A percentile compares a stretch with the other conserved stretches of the same genome.
Evolutionary conservation across 2,113 vertebrate genomes (phyloP).

Genomic region (Brevimyrus niger): DNA sequence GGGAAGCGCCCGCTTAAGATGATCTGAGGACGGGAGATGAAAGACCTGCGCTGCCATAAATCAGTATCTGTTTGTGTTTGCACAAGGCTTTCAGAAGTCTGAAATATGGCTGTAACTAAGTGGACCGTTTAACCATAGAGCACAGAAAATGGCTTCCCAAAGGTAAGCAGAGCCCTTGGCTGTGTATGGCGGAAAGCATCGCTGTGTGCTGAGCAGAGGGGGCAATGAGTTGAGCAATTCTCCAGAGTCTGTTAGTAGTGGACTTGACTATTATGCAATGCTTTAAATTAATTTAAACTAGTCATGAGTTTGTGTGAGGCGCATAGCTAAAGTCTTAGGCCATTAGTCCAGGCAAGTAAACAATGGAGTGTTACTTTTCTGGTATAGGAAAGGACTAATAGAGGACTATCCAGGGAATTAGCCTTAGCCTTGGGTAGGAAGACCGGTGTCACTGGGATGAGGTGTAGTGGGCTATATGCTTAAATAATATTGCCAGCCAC

Average conservation of each 20-base stretch:
- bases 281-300: background rate
- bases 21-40: background rate
- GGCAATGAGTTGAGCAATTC: background rate
- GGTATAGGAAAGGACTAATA: background rate
- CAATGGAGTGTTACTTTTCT: background rate
- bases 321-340: background rate
- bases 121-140: background rate
- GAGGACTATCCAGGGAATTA: background rate
- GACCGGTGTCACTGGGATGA: background rate
- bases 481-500: background rate
- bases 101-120: background rate
- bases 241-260: background rate
- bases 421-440: background rate
- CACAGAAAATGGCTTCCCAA: background rate
- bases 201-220: background rate
- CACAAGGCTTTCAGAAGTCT: background rate
- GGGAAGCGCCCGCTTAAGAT: background rate
- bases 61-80: background rate
- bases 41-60: background rate
- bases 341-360: background rate
- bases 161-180: background rate
- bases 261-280: background rate
- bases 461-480: background rate
- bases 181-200: background rate
- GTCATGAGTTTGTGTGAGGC: background rate